Evolutionary conservation across 2,113 vertebrate species (phyloP), one percentile per base, ranked within the genome.

Genomic region (Atherinomorus stipes): DNA sequence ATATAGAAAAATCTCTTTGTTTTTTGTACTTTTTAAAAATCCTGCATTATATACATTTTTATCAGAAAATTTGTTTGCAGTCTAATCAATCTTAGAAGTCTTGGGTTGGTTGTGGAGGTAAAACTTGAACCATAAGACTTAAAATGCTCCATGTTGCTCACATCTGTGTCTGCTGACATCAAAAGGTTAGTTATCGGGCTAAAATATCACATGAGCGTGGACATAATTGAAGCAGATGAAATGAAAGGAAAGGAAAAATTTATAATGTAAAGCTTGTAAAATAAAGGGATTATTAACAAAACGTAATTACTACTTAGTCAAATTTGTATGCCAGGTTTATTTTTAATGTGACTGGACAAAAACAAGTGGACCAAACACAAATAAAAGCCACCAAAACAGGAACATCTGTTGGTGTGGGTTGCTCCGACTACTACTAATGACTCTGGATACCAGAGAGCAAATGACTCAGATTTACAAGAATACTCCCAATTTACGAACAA

Each of bases 371-470:
- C 2, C 18, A 15, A 18, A 18, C 52, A 6, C 4, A 2, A 8
- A 37, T 1, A 47, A 9, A 9, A 42, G 11, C 11, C 3, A 12
- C 18, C 11, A 11, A 49, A 40, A 34, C 16, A 49, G 11, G 4
- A 65, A 40, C 62, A n/a, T 47, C 8, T 74, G 65, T 45, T 3
- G 21, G 4, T 42, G 3, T 60, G 25, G 28, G n/a, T 26, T 63
- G n/a, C 50, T 4, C n/a, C 31, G 44, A 58, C 23, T 10, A 19
- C 38, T 0, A 0, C 3, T 38, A 64, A 57, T 71, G 58, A 45
- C 51, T 53, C 7, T 0, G 3, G 11, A 66, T 65, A 11, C 63
- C 70, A 64, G n/a, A 42, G 23, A 76, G 11, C 64, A 61, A 74
- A 67, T 56, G 4, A 61, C 1, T 4, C 51, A 19, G 10, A 11